Conservation (phyloP, 2,888 invertebrate species). For the Metellina segmentata region DNA sequence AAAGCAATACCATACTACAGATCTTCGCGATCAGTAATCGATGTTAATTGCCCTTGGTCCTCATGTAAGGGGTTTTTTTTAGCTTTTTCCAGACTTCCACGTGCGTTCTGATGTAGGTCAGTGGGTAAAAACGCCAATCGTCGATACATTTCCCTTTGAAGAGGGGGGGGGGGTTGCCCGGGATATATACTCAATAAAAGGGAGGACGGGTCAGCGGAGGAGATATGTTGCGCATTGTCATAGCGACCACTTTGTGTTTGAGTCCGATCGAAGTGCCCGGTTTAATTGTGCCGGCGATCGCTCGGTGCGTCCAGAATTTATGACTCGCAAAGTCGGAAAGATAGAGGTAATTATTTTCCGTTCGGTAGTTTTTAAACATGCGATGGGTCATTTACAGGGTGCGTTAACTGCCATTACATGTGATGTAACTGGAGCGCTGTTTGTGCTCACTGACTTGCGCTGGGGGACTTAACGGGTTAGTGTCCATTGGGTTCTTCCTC, state of each 20-base stretch:
- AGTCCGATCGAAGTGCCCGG: not conserved
- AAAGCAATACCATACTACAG: no score
- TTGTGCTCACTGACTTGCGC: not conserved
- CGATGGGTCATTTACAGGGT: not conserved
- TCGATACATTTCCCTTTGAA: conserved; percentile 26
- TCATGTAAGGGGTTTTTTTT: not conserved
- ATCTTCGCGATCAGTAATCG: not conserved
- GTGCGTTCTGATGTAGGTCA: conserved; percentile 46
- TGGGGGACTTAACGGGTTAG: no score
- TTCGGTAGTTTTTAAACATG: not conserved
- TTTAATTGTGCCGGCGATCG: not conserved
- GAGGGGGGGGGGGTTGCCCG: conserved; percentile 16
- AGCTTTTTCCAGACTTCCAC: not conserved
- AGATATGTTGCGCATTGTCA: conserved; percentile 30
- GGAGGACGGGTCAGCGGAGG: not conserved
- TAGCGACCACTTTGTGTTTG: conserved; percentile 16
- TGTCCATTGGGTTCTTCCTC: no score
- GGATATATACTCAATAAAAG: not conserved
- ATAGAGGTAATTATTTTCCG: conserved; percentile 26
- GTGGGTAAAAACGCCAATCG: conserved; percentile 24
- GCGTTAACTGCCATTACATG: not conserved
- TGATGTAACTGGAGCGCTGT: not conserved
- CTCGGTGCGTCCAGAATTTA: conserved; percentile 20
- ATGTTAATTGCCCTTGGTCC: conserved; percentile 16
- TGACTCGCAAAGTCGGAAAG: conserved; percentile 5